Conservation (phyloP, 1,140 invertebrate species). For the Harpegnathos saltator region DNA sequence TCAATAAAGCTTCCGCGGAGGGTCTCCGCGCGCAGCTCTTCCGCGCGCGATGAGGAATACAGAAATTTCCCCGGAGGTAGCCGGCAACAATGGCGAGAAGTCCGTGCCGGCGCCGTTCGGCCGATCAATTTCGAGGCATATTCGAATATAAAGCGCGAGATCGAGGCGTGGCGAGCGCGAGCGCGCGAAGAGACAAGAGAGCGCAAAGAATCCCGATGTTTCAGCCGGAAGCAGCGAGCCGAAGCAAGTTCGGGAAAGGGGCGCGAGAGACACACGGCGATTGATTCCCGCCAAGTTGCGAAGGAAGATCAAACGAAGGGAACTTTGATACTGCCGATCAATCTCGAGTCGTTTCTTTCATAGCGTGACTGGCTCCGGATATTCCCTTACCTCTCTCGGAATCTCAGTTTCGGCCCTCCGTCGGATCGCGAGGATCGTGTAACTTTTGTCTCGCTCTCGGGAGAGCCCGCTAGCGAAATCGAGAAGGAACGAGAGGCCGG, state of each 20-base stretch:
- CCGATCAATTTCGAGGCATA: slow-evolving; percentile 55
- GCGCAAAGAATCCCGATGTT: slow-evolving; percentile 1
- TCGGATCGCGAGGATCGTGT: not conserved
- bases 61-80: slow-evolving; percentile 73
- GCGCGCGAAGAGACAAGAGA: not conserved
- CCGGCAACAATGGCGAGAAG: slow-evolving; percentile 15
- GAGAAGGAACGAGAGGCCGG: no score
- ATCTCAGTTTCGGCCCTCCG: slow-evolving; percentile 17
- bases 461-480: not conserved
- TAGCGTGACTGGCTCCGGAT: slow-evolving; percentile 9
- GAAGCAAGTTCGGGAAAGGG: slow-evolving; percentile 35
- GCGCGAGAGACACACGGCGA: slow-evolving; percentile 44
- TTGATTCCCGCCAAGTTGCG: slow-evolving; percentile 43
- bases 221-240: slow-evolving; percentile 17
- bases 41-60: slow-evolving; percentile 56
- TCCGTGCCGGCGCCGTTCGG: slow-evolving; percentile 28
- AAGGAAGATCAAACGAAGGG: slow-evolving; percentile 57
- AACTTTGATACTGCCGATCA: slow-evolving; percentile 58
- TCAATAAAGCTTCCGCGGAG: slow-evolving; percentile 50
- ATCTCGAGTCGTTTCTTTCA: slow-evolving; percentile 47
- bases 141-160: slow-evolving; percentile 56
- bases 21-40: not conserved
- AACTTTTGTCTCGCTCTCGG: not conserved
- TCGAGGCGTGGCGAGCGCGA: slow-evolving; percentile 18
- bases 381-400: slow-evolving; percentile 27